A percentile compares a stretch with the other conserved stretches of the same genome.
Evolutionary conservation across 2,797 vertebrate species (phyloP).

Genomic region (Clarias laeviceps): DNA sequence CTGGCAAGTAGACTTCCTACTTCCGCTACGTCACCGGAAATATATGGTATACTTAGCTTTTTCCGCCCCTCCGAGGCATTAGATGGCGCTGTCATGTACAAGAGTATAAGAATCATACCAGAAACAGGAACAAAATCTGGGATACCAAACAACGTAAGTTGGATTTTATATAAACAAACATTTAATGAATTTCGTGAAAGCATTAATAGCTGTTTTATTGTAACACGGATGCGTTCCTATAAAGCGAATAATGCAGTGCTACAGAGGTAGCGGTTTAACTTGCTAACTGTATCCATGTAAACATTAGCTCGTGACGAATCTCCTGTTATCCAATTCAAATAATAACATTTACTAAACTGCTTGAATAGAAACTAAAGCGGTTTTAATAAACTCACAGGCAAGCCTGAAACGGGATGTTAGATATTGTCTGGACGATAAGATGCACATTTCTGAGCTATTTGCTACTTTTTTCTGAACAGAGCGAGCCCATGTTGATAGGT

Average conservation of each 20-base stretch:
- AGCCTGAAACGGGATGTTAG: neutral
- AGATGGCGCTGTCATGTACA: conserved; percentile 9
- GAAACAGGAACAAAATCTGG: neutral
- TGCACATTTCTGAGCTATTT: neutral
- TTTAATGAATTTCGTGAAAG: no score
- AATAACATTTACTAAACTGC: neutral
- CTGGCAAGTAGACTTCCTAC: neutral
- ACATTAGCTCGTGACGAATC: neutral
- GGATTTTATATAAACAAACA: no score
- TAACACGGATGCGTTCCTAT: neutral
- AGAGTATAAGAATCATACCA: neutral
- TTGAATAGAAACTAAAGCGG: neutral
- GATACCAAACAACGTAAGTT: neutral
- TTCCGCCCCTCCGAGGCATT: neutral
- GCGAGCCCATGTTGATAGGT: neutral
- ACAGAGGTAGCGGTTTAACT: neutral
- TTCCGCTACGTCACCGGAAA: conserved; percentile 15
- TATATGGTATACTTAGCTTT: no score
- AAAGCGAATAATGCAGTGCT: neutral
- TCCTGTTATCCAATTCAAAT: neutral
- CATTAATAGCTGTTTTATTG: neutral
- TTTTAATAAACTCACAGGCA: neutral
- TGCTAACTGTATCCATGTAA: neutral
- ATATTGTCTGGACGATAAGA: neutral
- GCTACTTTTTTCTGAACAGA: neutral